Base-by-base conservation (phyloP, 92 coral and sea anemone genomes). In the Zoanthus sociatus region DNA sequence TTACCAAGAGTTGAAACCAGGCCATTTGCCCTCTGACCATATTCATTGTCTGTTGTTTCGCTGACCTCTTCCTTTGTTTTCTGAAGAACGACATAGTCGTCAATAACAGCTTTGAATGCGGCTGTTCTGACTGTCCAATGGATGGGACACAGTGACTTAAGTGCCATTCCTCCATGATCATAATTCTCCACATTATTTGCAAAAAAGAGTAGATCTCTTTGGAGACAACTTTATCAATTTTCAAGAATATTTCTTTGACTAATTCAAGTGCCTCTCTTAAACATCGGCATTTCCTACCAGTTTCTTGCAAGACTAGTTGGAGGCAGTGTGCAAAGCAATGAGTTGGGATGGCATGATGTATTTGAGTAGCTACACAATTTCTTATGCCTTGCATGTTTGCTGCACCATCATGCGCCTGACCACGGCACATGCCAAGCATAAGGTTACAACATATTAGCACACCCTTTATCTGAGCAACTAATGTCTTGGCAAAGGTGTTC, bases 321-420 rank as follows among this genome's bases (percentile, higher is more conserved):
- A 90, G 78, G 53, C 89, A 77, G 21, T 84, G 86, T 44, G 90
- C 77, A 48, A 90, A 67, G 78, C 87, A 86, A 78, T 71, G 92
- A 54, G 86, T 54, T 18, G 74, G 68, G 58, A 90, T 86, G 53
- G 88, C 88, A 26, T 26, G 93, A 81, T 68, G 86, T 54, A 91
- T 87, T 72, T 78, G 85, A 69, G 86, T 70, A 82, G 88, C 89
- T 61, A 87, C 88, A 47, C 86, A 89, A 82, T 91, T 91, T 42
- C 70, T 7, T 20, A 82, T 55, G 13, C 88, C 91, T 83, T 91
- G 89, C 93, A 91, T 87, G 56, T 87, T 1, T 12, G 66, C 66
- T 58, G 66, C 66, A 6, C 18, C 66, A 58, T 58, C 66, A 17
- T 58, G 15, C 53, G 88, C 88, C 45, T 85, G 83, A 74, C 88